These are phyloP conservation scores for Python bivittatus DNA, from an alignment of 2,113 vertebrate genomes.

Conservation along the genomic window DNA sequence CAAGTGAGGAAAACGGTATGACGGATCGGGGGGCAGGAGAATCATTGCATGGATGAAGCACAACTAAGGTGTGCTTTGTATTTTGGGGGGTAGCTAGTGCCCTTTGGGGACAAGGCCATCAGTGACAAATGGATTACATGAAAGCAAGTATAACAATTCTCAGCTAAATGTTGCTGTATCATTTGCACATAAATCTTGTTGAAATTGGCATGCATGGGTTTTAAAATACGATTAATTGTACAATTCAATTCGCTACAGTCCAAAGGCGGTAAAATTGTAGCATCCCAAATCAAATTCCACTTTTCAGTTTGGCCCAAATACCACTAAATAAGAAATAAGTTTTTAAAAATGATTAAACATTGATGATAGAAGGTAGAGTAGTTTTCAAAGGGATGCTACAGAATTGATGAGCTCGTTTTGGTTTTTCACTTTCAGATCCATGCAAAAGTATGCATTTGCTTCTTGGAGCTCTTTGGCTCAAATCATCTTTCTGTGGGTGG, in stretches of 20 bases:
- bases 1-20: not conserved
- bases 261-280: conserved; percentile 47
- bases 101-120: not conserved
- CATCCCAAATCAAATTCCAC: conserved; percentile 39
- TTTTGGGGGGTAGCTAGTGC: not conserved
- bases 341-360: not conserved
- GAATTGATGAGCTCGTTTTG: conserved; percentile 43
- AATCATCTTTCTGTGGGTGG: conserved; percentile 45
- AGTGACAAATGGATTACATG: conserved; percentile 33
- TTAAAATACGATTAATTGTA: conserved; percentile 22
- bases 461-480: conserved; percentile 51
- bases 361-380: conserved; percentile 15
- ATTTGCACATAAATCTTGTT: conserved; percentile 48
- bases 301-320: not conserved
- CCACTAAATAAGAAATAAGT: not conserved
- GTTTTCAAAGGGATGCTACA: conserved; percentile 48
- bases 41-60: not conserved
- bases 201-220: conserved; percentile 48
- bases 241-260: conserved; percentile 5
- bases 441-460: conserved; percentile 64
- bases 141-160: conserved; percentile 43
- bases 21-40: not conserved
- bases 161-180: conserved; percentile 28
- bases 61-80: not conserved
- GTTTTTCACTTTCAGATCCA: conserved; percentile 55